phyloP scores from a whole-genome alignment of 2,888 invertebrate species.

The Antheraea assamensis region DNA sequence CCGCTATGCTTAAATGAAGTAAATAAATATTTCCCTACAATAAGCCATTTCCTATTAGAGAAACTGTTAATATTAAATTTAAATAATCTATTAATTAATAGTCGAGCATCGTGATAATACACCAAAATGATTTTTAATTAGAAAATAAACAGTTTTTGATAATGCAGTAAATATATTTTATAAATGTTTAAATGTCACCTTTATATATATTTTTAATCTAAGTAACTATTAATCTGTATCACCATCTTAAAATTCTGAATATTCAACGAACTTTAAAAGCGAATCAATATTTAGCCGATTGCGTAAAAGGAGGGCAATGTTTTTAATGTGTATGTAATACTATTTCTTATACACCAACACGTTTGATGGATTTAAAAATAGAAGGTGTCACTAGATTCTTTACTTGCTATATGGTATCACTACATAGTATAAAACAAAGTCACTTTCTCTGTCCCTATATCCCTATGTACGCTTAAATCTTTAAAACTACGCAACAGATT shows the following conservation, averaged over 20 bases:
- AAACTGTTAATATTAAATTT: neutral
- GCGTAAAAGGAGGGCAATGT: too few species aligned
- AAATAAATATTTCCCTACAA: neutral
- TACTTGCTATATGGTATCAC: too few species aligned
- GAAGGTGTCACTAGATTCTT: too few species aligned
- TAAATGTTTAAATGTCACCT: neutral
- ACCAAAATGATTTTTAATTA: neutral
- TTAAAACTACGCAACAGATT: too few species aligned
- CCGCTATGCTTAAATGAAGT: neutral
- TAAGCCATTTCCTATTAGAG: neutral
- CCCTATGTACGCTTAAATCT: too few species aligned
- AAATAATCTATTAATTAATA: neutral
- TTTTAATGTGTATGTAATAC: too few species aligned
- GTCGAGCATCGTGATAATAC: neutral
- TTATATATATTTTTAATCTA: neutral
- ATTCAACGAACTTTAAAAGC: neutral
- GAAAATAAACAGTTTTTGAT: neutral
- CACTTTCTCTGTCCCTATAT: too few species aligned
- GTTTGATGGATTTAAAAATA: too few species aligned
- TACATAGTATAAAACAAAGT: too few species aligned
- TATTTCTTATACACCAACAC: too few species aligned
- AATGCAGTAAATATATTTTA: constrained; percentile 6
- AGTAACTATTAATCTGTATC: neutral
- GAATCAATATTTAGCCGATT: neutral
- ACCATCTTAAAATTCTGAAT: neutral